phyloP scores from a whole-genome alignment of 2,113 vertebrate genomes.

The Blennius ocellaris region DNA sequence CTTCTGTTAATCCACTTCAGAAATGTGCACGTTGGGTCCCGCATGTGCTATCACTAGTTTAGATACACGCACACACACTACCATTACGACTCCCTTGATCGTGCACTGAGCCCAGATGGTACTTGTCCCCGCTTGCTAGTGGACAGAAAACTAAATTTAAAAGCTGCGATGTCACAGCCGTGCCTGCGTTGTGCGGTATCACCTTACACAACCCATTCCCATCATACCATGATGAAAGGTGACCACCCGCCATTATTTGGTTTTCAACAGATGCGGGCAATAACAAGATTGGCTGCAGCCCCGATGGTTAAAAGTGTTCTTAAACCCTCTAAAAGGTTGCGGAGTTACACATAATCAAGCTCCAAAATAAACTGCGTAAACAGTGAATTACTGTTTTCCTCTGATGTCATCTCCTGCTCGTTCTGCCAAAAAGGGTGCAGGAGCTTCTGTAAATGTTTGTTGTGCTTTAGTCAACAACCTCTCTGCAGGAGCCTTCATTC shows the following conservation, averaged over 20 bases:
- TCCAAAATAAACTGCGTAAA: slow-evolving; percentile 76
- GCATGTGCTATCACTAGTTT: too few relatives aligned
- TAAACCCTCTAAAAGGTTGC: slow-evolving; percentile 61
- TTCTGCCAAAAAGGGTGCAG: slow-evolving; percentile 61
- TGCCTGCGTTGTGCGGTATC: slow-evolving; percentile 61
- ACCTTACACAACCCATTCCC: slow-evolving; percentile 77
- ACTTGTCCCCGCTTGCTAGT: slow-evolving; percentile 61
- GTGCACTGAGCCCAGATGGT: slow-evolving; percentile 67
- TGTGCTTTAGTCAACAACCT: slow-evolving; percentile 73
- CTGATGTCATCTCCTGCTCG: slow-evolving; percentile 69
- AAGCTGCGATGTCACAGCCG: slow-evolving; percentile 75
- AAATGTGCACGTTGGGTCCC: background rate
- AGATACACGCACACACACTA: slow-evolving; percentile 4
- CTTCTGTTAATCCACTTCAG: too few relatives aligned
- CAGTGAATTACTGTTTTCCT: slow-evolving; percentile 65
- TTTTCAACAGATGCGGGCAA: slow-evolving; percentile 80
- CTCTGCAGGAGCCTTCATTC: slow-evolving; percentile 39
- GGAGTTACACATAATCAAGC: slow-evolving; percentile 66
- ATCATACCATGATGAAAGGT: slow-evolving; percentile 81
- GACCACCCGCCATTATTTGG: slow-evolving; percentile 83
- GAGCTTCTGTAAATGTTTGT: slow-evolving; percentile 81
- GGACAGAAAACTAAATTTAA: slow-evolving; percentile 70
- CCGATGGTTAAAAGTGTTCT: slow-evolving; percentile 61
- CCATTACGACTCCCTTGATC: slow-evolving; percentile 30
- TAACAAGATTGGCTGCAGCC: slow-evolving; percentile 72